A percentile compares a stretch with the other conserved stretches of the same genome.
phyloP scores from a whole-genome alignment of 2,797 vertebrate species.

The Pipistrellus nathusii region DNA sequence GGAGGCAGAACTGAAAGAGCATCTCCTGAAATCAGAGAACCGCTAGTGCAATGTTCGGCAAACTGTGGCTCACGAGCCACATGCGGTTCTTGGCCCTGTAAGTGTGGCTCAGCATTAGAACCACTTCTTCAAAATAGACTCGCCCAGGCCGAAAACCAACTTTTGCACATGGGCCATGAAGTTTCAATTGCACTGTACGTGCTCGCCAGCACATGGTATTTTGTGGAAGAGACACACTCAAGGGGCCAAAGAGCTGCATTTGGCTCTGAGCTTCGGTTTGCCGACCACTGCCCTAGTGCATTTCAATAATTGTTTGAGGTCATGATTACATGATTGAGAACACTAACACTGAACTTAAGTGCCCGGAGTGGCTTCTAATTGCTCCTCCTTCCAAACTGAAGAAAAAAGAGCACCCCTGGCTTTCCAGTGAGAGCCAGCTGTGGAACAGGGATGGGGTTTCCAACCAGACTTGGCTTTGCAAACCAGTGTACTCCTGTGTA shows the following conservation, averaged over 20 bases:
- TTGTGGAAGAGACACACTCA: too few relatives aligned
- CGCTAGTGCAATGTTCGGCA: background rate
- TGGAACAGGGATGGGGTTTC: background rate
- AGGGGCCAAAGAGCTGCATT: too few relatives aligned
- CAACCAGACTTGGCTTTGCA: background rate
- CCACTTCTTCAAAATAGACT: too few relatives aligned
- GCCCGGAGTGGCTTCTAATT: slow-evolving; percentile 28
- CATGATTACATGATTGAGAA: background rate
- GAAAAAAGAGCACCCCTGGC: background rate
- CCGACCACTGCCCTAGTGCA: background rate
- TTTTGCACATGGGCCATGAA: too few relatives aligned
- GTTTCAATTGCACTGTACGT: too few relatives aligned
- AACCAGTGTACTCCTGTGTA: background rate
- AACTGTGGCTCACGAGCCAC: too few relatives aligned
- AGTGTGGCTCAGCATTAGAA: too few relatives aligned
- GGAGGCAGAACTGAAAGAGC: background rate
- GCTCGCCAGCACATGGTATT: too few relatives aligned
- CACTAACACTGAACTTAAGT: background rate
- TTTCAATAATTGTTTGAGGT: slow-evolving; percentile 6
- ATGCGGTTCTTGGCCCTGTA: too few relatives aligned
- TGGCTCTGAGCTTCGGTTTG: too few relatives aligned
- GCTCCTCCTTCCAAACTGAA: slow-evolving; percentile 22
- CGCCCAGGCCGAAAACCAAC: too few relatives aligned
- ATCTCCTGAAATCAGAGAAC: slow-evolving; percentile 26
- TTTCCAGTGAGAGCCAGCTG: slow-evolving; percentile 7